Evolutionary conservation across 2,113 vertebrate species (phyloP).

Genomic region (Sula dactylatra): DNA sequence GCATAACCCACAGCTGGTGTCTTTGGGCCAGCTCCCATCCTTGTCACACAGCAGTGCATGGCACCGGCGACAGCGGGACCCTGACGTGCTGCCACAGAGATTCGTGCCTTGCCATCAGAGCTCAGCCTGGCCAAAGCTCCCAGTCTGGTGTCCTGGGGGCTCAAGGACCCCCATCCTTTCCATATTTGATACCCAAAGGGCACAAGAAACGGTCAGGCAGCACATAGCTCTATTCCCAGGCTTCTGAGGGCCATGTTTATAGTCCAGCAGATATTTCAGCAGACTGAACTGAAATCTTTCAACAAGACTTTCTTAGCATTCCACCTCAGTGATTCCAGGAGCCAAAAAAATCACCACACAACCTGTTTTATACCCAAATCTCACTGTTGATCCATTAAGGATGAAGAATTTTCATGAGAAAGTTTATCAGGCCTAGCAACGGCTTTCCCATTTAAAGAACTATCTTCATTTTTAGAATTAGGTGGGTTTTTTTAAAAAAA

Average conservation of each 20-base stretch:
- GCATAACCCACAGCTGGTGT: rapidly evolving
- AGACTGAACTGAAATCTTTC: neutral
- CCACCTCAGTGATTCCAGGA: neutral
- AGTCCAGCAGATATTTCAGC: neutral
- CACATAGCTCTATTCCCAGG: neutral
- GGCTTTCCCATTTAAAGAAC: neutral
- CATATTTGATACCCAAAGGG: neutral
- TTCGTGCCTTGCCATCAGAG: rapidly evolving
- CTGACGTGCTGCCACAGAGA: neutral
- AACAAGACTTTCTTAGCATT: neutral
- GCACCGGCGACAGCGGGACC: rapidly evolving
- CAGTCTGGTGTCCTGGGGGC: neutral
- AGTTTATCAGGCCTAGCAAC: neutral
- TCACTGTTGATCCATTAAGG: neutral
- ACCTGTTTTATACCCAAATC: neutral
- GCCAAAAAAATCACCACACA: neutral
- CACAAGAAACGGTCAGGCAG: neutral
- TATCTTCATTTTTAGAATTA: neutral
- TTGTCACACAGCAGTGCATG: rapidly evolving
- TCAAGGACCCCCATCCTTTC: no score
- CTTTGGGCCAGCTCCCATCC: neutral
- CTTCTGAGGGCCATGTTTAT: no score
- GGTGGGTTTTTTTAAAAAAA: neutral
- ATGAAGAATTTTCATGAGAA: neutral
- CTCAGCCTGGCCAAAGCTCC: no score